These are phyloP conservation scores for Priocnemis perturbator DNA, from an alignment of 2,888 invertebrate species.

Conservation along the genomic window DNA sequence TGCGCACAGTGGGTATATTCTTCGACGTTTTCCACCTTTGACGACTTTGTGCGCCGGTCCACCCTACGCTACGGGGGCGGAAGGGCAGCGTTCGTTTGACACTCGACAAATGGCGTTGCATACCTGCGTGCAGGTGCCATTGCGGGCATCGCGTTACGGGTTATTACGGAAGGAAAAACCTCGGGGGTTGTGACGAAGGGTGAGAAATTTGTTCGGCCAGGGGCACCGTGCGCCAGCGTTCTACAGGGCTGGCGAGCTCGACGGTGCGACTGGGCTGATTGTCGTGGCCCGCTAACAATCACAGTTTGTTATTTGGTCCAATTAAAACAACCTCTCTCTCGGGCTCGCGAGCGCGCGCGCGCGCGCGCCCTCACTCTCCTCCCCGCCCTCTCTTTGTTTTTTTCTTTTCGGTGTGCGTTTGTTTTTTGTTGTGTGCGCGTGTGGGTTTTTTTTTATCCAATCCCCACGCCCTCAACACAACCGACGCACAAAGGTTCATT, in stretches of 20 bases:
- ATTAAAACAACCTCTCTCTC: conserved; percentile 47
- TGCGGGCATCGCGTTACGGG: no score
- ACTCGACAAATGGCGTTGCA: no score
- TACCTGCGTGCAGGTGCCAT: no score
- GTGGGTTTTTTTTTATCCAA: conserved; percentile 7
- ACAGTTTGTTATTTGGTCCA: conserved; percentile 58
- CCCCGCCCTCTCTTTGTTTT: conserved; percentile 6
- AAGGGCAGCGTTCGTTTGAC: no score
- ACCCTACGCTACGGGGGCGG: no score
- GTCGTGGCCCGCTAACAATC: conserved; percentile 50
- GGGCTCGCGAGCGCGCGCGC: background rate
- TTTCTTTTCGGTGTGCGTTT: conserved; percentile 1
- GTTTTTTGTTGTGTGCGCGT: conserved; percentile 4
- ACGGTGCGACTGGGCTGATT: conserved; percentile 41
- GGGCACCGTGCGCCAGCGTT: background rate
- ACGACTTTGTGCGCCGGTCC: no score
- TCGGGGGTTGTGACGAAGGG: background rate
- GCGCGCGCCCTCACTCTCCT: conserved; percentile 5
- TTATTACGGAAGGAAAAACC: background rate
- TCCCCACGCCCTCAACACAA: conserved; percentile 2
- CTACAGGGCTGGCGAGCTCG: conserved; percentile 10
- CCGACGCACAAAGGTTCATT: conserved; percentile 45
- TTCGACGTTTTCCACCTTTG: no score
- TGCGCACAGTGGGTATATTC: no score
- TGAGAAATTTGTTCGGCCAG: background rate